A percentile compares a stretch with the other conserved stretches of the same genome.
Conservation (phyloP, 2,113 vertebrate genomes). For the Bolborhynchus lineola region DNA sequence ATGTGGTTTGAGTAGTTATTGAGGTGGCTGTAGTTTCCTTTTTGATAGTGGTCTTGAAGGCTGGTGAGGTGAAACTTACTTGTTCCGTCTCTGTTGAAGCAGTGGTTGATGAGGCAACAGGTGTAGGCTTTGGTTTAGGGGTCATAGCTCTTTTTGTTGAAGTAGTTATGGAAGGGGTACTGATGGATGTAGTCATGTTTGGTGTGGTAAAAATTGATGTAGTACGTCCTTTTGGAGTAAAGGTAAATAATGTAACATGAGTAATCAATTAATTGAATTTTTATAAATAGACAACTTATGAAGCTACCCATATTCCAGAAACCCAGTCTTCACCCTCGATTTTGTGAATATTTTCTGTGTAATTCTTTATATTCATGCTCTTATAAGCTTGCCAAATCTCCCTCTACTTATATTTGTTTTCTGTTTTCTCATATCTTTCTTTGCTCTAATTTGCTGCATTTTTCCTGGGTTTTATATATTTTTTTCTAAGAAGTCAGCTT, state of each 20-base stretch:
- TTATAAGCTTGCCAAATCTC: background rate
- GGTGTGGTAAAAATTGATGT: background rate
- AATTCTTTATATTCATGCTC: background rate
- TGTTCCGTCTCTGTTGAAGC: background rate
- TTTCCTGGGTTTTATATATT: background rate
- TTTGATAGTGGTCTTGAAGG: background rate
- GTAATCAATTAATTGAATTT: background rate
- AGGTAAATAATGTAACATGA: background rate
- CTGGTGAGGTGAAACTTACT: background rate
- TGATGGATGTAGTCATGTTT: background rate
- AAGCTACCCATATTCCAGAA: background rate
- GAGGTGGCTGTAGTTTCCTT: background rate
- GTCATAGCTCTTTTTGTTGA: background rate
- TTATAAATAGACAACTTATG: background rate
- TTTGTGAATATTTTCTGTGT: background rate
- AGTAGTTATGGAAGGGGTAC: background rate
- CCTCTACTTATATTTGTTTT: background rate
- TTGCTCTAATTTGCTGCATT: background rate
- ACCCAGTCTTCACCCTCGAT: background rate
- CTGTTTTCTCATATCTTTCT: background rate
- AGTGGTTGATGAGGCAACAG: background rate
- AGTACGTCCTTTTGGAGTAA: conserved; percentile 26
- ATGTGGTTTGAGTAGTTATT: background rate
- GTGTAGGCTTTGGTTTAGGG: background rate
- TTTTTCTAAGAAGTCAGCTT: background rate